Evolutionary conservation across 2,888 invertebrate species (phyloP), one percentile per base, ranked within the genome.

Genomic region (Lasiommata megera): DNA sequence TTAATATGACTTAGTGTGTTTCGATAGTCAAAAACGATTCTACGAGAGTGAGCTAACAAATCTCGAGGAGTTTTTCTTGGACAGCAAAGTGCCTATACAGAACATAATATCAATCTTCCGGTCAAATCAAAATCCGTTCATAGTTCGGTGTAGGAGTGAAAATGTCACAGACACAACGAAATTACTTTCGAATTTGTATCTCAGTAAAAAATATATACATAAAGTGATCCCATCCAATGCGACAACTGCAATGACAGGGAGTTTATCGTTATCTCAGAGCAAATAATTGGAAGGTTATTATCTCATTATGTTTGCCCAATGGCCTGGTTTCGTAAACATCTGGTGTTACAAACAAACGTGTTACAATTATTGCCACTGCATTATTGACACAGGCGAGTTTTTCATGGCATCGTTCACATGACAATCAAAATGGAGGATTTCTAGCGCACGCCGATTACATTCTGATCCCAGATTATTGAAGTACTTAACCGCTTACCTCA

Each of bases 381-480:
- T 18, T 50, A 56, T 60, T 56, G 60, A 50, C 53, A 55, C 56
- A 51, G 36, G 40, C 36, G 3, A 6, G 36, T 61, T 62, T 58
- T 62, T 60, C 34, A 40, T 40, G 29, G n/a, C 46, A 41, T 56
- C 40, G 46, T 62, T 62, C 62, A 44, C 62, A 60, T 62, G 60
- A 46, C 56, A 44, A 54, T 60, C 56, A 60, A 62, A 60, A 59
- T 28, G 18, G 28, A 50, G 14, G 41, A 12, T 28, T 51, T 55
- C 51, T 50, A 47, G 40, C 18, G 23, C 44, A 46, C 23, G 34
- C 8, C 23, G 14, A 46, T 54, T 46, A 44, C 40, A 47, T 31
- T 18, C 18, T 38, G 31, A 51, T 40, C 53, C 18, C 6, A 16
- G 46, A 46, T 46, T 16, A 46, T 46, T 29, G 14, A n/a, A 1